phyloP scores from a whole-genome alignment of 1,140 invertebrate genomes.

The Amyelois transitella region DNA sequence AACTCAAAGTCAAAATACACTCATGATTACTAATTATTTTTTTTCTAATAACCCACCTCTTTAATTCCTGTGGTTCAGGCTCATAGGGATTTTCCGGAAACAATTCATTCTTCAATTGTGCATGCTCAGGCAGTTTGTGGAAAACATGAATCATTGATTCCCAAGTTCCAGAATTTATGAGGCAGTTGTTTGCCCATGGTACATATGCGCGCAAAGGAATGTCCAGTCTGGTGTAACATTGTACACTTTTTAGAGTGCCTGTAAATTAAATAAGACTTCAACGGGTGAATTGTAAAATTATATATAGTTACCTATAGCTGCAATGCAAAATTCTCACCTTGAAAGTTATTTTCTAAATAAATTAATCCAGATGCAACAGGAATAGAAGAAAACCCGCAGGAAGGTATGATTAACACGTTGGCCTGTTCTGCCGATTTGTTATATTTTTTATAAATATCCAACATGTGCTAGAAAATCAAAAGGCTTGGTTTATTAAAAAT shows the following conservation, averaged over 20 bases:
- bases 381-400: conserved; percentile 93
- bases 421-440: conserved; percentile 84
- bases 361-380: conserved; percentile 87
- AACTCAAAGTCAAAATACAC: too few relatives aligned
- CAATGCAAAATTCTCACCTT: conserved; percentile 69
- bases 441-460: conserved; percentile 87
- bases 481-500: conserved; percentile 1
- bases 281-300: too few relatives aligned
- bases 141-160: conserved; percentile 52
- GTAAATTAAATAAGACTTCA: conserved; percentile 28
- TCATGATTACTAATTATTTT: background rate
- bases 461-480: conserved; percentile 81
- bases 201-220: conserved; percentile 38
- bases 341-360: conserved; percentile 83
- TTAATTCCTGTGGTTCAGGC: conserved; percentile 16
- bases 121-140: conserved; percentile 76
- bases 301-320: background rate
- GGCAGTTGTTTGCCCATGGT: conserved; percentile 73
- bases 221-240: conserved; percentile 78
- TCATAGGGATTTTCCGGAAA: conserved; percentile 17
- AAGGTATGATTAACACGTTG: conserved; percentile 87
- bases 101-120: conserved; percentile 75
- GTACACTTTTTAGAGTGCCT: conserved; percentile 82
- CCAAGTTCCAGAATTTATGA: conserved; percentile 78
- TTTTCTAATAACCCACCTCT: conserved; percentile 17